phyloP scores from a whole-genome alignment of 2,797 vertebrate species.

The Lagodon rhomboides region DNA sequence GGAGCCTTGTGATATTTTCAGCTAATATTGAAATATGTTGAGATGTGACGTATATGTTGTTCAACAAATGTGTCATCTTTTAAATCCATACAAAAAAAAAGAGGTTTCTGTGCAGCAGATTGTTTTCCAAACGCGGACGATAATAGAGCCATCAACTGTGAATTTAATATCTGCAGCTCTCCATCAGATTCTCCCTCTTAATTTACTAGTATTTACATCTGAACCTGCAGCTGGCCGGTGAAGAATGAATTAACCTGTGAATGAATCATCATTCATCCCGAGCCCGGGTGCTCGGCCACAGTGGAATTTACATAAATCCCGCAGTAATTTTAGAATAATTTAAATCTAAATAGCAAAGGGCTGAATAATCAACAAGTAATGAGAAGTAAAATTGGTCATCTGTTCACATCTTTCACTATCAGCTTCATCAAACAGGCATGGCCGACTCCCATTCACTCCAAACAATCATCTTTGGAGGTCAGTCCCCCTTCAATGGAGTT shows the following conservation, averaged over 20 bases:
- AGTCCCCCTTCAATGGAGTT: conserved; percentile 44
- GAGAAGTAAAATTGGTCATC: conserved; percentile 81
- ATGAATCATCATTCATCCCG: conserved; percentile 71
- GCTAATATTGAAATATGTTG: background rate
- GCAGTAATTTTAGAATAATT: conserved; percentile 74
- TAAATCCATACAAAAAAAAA: background rate
- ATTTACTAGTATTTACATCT: conserved; percentile 80
- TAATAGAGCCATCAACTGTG: conserved; percentile 49
- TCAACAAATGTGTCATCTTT: background rate
- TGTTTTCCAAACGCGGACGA: conserved; percentile 40
- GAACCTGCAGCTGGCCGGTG: conserved; percentile 80
- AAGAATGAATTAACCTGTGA: conserved; percentile 82
- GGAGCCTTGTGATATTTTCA: background rate
- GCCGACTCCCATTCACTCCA: conserved; percentile 59
- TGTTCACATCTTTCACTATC: conserved; percentile 73
- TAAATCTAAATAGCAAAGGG: conserved; percentile 79
- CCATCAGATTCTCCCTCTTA: conserved; percentile 45
- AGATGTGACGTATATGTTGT: background rate
- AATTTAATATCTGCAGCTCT: conserved; percentile 57
- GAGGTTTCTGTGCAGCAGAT: conserved; percentile 17
- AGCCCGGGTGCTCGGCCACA: conserved; percentile 47
- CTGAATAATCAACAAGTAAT: conserved; percentile 78
- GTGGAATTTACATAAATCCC: conserved; percentile 77
- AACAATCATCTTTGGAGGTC: conserved; percentile 77
- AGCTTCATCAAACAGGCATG: conserved; percentile 59